A percentile compares a stretch with the other conserved stretches of the same genome.
These are phyloP conservation scores for Probaryconus sp. DNA, from an alignment of 1,140 invertebrate genomes.

Conservation along the genomic window DNA sequence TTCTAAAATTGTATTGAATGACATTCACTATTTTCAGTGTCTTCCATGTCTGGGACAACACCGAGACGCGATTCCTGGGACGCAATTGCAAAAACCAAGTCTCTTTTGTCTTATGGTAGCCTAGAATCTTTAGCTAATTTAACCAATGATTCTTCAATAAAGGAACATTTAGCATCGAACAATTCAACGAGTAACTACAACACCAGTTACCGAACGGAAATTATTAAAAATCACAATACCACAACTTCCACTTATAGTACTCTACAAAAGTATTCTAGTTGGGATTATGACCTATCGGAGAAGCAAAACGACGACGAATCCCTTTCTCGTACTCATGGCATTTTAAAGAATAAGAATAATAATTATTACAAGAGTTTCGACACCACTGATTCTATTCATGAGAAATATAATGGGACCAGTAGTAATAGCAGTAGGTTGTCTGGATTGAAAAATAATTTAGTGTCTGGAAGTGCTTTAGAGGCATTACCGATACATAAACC, in stretches of 20 bases:
- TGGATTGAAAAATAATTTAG: slow-evolving; percentile 63
- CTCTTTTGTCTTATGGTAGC: slow-evolving; percentile 83
- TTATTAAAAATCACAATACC: slow-evolving; percentile 54
- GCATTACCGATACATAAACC: slow-evolving; percentile 81
- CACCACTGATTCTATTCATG: slow-evolving; percentile 79
- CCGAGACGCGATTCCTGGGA: slow-evolving; percentile 88
- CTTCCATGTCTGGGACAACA: slow-evolving; percentile 81
- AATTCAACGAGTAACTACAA: slow-evolving; percentile 59
- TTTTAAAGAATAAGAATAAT: slow-evolving; percentile 76
- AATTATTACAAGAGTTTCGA: slow-evolving; percentile 73
- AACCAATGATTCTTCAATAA: slow-evolving; percentile 75
- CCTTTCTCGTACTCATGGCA: slow-evolving; percentile 68
- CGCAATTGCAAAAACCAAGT: slow-evolving; percentile 87
- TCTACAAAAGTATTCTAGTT: slow-evolving; percentile 65
- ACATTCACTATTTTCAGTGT: slow-evolving; percentile 74
- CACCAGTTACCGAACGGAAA: slow-evolving; percentile 64
- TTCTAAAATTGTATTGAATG: neutral
- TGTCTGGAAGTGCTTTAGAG: slow-evolving; percentile 83
- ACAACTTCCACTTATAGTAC: slow-evolving; percentile 58
- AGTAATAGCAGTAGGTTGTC: slow-evolving; percentile 25
- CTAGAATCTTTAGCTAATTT: slow-evolving; percentile 84
- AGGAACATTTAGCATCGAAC: slow-evolving; percentile 32
- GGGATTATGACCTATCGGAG: slow-evolving; percentile 64
- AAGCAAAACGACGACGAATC: slow-evolving; percentile 63
- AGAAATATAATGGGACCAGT: slow-evolving; percentile 71